Evolutionary conservation across 1,140 invertebrate genomes (phyloP).

Genomic region (Nasonia vitripennis): DNA sequence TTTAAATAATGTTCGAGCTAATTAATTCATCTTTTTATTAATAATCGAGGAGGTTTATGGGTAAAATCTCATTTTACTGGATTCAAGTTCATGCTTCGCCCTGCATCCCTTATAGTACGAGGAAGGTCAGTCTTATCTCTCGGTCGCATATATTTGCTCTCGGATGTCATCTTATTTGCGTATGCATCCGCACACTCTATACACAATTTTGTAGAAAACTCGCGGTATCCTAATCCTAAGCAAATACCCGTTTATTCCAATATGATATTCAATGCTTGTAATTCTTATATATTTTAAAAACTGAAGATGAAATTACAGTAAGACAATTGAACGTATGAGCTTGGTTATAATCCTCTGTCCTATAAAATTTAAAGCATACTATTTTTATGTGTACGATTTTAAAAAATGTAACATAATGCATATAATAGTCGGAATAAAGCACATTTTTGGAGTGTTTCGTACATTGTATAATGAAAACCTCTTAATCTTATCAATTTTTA

Average conservation of each 20-base stretch:
- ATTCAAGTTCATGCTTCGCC: not conserved
- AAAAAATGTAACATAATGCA: no score
- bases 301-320: no score
- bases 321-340: no score
- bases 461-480: no score
- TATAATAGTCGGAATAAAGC: no score
- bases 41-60: not conserved
- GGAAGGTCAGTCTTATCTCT: conserved; percentile 63
- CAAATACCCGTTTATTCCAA: conserved; percentile 56
- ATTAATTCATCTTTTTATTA: not conserved
- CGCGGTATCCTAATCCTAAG: conserved; percentile 56
- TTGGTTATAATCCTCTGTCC: no score
- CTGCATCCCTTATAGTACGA: conserved; percentile 11
- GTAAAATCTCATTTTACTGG: not conserved
- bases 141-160: conserved; percentile 66
- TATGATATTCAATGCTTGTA: not conserved
- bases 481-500: no score
- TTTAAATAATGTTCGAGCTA: no score
- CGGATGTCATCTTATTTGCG: conserved; percentile 64
- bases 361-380: no score
- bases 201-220: conserved; percentile 54
- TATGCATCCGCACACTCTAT: conserved; percentile 67
- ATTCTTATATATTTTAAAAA: not conserved
- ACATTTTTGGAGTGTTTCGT: no score
- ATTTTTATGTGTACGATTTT: no score